A percentile compares a stretch with the other conserved stretches of the same genome.
These are phyloP conservation scores for Pygocentrus nattereri DNA, from an alignment of 2,797 vertebrate species.

Conservation along the genomic window DNA sequence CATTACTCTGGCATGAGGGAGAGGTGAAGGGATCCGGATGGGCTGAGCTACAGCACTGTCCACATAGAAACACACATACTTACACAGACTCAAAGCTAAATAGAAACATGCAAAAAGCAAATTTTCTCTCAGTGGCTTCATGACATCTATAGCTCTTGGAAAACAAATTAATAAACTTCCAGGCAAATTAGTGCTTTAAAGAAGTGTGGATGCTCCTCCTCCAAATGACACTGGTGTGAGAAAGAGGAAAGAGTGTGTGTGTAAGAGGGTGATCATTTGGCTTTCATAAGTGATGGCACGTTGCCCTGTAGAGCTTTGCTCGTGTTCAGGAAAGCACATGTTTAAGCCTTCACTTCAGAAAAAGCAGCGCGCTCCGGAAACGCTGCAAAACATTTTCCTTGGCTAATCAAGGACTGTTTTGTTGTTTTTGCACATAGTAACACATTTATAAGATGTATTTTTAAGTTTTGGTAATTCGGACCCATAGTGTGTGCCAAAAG, in stretches of 20 bases:
- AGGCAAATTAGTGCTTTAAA: background rate
- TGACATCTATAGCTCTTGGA: background rate
- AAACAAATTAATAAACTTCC: background rate
- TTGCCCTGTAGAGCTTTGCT: constrained; percentile 37
- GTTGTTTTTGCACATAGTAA: constrained; percentile 28
- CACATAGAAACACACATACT: background rate
- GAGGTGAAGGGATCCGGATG: background rate
- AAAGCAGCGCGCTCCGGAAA: constrained; percentile 12
- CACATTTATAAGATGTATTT: constrained; percentile 7
- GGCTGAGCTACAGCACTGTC: background rate
- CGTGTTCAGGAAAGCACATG: constrained; percentile 36
- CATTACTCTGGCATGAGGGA: constrained; percentile 6
- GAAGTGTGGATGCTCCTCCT: background rate
- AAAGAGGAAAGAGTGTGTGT: background rate
- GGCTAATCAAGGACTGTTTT: constrained; percentile 30
- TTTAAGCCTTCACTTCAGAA: constrained; percentile 27
- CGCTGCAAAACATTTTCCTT: constrained; percentile 40
- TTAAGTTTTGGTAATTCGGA: constrained; percentile 27
- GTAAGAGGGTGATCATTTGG: constrained; percentile 19
- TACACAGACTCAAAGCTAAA: background rate
- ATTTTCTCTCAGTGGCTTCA: background rate
- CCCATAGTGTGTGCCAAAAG: constrained; percentile 3
- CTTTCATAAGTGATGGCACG: constrained; percentile 9
- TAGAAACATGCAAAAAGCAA: background rate
- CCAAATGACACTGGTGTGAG: background rate